A percentile compares a stretch with the other conserved stretches of the same genome.
Evolutionary conservation across 1,140 invertebrate genomes (phyloP).

Genomic region (Nasonia giraulti): DNA sequence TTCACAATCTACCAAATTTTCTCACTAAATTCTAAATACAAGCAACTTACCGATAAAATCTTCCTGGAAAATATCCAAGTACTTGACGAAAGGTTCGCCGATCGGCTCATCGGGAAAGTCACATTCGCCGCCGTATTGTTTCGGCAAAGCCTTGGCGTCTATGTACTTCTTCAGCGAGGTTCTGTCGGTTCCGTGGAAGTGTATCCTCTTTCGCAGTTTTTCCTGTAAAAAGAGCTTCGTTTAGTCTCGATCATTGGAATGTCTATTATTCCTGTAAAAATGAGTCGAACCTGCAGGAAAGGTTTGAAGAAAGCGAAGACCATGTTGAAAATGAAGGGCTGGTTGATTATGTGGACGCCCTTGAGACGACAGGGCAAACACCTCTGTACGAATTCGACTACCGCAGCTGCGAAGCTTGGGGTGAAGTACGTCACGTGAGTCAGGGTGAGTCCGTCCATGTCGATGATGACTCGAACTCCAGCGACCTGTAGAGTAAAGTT

Average conservation of each 20-base stretch:
- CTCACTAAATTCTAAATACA: too few species aligned
- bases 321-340: slow-evolving; percentile 85
- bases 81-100: slow-evolving; percentile 73
- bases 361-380: slow-evolving; percentile 81
- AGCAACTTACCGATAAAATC: slow-evolving; percentile 74
- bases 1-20: neutral
- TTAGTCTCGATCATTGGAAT: too few species aligned
- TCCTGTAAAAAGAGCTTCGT: slow-evolving; percentile 69
- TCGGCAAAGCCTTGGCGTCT: slow-evolving; percentile 79
- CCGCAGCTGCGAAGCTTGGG: slow-evolving; percentile 79
- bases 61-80: slow-evolving; percentile 75
- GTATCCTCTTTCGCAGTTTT: slow-evolving; percentile 78
- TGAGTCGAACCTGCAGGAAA: slow-evolving; percentile 75
- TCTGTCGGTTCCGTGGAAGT: slow-evolving; percentile 84
- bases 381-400: slow-evolving; percentile 81
- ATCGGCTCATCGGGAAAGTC: slow-evolving; percentile 72
- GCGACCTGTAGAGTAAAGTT: slow-evolving; percentile 61
- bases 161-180: slow-evolving; percentile 79
- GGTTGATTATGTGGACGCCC: slow-evolving; percentile 85
- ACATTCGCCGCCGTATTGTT: slow-evolving; percentile 81
- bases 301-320: slow-evolving; percentile 86
- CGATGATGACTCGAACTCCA: slow-evolving; percentile 80
- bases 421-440: slow-evolving; percentile 82
- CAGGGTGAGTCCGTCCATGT: slow-evolving; percentile 80
- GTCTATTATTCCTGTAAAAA: too few species aligned